Base-by-base conservation (phyloP, 2,888 invertebrate species). In the Drosophila maculinotata region DNA sequence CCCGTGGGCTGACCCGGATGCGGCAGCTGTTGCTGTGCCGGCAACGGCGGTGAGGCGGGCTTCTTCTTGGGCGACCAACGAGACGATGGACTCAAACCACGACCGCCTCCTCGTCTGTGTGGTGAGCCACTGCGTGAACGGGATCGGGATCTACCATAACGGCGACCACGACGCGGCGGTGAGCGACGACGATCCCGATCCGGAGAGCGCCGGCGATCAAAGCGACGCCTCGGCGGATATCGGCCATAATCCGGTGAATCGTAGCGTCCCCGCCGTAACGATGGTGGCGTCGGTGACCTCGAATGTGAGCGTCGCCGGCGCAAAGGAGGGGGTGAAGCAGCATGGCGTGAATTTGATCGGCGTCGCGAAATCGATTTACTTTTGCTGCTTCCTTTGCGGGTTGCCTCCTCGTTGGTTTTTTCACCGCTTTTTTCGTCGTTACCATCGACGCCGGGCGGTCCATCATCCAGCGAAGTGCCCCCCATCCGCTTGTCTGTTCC, bases 21-120 rank as follows among this genome's bases (percentile, higher is more conserved):
- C 28, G 69, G 45, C 12, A 64, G 35, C 17, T 73, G 78, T 5
- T 74, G 69, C 20, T 57, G 54, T n/a, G 78, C 80, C 10, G 87
- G 81, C 35, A 79, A 64, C 10, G 89, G 84, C 1, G 89, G 86
- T 10, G 89, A 81, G n/a, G 86, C 62, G 9, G 84, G 83, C 23
- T 85, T 85, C 23, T 79, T 90, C 44, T 90, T 91, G 2, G 91
- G 90, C 0, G 90, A 90, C 90, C 91, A 90, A 9, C 90, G 88
- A 3, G 67, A 51, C 1, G 14, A 28, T 3, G 79, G 84, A 57
- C 79, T 82, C 1, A 42, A 3, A 0, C 79, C 79, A 26, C 83
- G 74, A 47, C 79, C 79, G 1, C 87, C 77, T 12, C 86, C 79
- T 39, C 85, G 73, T 9, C 90, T 84, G 1, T 84, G 76, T 0